Evolutionary conservation across 2,888 invertebrate species (phyloP).

Genomic region (Mellilla xanthometata): DNA sequence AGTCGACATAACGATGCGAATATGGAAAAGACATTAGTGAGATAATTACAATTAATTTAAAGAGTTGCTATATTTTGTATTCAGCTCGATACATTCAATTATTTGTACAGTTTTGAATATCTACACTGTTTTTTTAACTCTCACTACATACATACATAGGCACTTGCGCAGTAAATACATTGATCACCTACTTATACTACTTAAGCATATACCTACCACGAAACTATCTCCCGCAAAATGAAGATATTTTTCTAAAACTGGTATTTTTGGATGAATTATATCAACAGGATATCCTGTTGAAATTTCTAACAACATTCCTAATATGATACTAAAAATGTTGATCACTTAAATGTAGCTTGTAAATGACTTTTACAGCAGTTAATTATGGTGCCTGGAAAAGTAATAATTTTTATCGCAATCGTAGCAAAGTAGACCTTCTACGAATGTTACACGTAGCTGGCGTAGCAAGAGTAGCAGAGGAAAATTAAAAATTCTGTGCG

Average conservation of each 20-base stretch:
- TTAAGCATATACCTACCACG: background rate
- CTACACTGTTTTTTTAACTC: background rate
- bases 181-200: background rate
- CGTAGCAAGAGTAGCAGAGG: too few relatives aligned
- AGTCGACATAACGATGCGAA: slow-evolving; percentile 3
- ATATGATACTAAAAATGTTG: too few relatives aligned
- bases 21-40: slow-evolving; percentile 5
- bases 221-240: background rate
- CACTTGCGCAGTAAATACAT: too few relatives aligned
- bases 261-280: background rate
- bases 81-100: background rate
- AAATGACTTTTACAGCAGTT: too few relatives aligned
- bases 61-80: background rate
- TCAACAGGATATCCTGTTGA: background rate
- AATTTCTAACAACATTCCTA: too few relatives aligned
- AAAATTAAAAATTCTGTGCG: too few relatives aligned
- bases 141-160: background rate
- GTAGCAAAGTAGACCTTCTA: too few relatives aligned
- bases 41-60: slow-evolving; percentile 1
- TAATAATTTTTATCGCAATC: too few relatives aligned
- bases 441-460: too few relatives aligned
- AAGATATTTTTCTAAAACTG: background rate
- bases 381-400: too few relatives aligned
- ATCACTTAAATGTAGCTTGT: too few relatives aligned
- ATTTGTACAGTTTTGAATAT: background rate